phyloP scores from a whole-genome alignment of 2,888 invertebrate genomes.

The Acrobasis repandana region DNA sequence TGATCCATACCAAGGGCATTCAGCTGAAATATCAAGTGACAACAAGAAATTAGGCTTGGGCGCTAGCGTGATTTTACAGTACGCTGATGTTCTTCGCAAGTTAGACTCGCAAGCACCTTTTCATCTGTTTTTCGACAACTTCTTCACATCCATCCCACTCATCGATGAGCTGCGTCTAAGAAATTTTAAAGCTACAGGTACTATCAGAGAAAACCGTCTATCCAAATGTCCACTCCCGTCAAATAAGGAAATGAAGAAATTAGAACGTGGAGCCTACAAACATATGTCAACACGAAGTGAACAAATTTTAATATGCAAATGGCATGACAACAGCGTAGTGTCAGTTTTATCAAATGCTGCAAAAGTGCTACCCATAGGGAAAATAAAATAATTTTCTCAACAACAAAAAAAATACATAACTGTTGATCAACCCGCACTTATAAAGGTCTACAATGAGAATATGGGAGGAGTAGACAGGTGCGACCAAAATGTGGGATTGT shows the following conservation, averaged over 20 bases:
- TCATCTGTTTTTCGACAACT: conserved; percentile 24
- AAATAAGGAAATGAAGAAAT: conserved; percentile 12
- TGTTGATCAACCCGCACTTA: conserved; percentile 14
- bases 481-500: conserved; percentile 19
- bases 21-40: neutral
- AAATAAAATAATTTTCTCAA: conserved; percentile 12
- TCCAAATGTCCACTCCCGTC: neutral
- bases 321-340: conserved; percentile 27
- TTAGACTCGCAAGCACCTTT: conserved; percentile 10
- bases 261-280: conserved; percentile 10
- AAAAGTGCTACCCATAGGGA: neutral
- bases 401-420: neutral
- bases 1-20: conserved; percentile 25
- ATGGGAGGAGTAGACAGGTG: conserved; percentile 20
- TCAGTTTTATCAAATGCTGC: conserved; percentile 12
- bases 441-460: conserved; percentile 16
- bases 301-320: conserved; percentile 26
- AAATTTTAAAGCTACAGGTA: conserved; percentile 15
- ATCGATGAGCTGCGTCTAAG: conserved; percentile 19
- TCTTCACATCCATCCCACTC: conserved; percentile 16
- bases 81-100: conserved; percentile 20
- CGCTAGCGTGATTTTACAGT: conserved; percentile 21
- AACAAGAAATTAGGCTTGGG: conserved; percentile 20
- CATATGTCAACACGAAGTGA: conserved; percentile 18
- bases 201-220: neutral